Percentiles rank a stretch among this genome's conserved stretches.
These are phyloP conservation scores for Ceratothoa steindachneri DNA, from an alignment of 2,888 invertebrate genomes.

Conservation along the genomic window DNA sequence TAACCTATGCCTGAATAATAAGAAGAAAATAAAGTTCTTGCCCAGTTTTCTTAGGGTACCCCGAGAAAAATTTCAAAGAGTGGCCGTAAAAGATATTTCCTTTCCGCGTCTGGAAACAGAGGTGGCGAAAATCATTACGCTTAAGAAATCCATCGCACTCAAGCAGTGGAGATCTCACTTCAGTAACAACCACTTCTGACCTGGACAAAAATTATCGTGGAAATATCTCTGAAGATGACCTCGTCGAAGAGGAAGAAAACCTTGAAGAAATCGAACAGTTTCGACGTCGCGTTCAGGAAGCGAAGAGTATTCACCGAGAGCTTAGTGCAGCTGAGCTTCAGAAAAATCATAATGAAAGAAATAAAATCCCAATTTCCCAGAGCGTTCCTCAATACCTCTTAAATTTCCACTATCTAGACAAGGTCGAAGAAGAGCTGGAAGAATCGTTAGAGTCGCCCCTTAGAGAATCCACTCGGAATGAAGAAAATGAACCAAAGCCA, in stretches of 20 bases:
- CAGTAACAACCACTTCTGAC: background rate
- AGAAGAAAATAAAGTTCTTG: no score
- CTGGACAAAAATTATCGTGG: background rate
- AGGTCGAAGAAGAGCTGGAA: background rate
- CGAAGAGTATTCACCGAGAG: background rate
- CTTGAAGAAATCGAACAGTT: background rate
- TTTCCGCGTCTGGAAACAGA: conserved; percentile 2
- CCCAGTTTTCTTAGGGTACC: no score
- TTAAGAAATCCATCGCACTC: background rate
- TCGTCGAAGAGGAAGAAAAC: background rate
- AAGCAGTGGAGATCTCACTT: background rate
- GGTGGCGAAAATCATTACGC: background rate
- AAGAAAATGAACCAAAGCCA: background rate
- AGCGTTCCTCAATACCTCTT: background rate
- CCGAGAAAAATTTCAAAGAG: no score
- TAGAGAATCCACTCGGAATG: background rate
- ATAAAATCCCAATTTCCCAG: background rate
- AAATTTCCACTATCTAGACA: background rate
- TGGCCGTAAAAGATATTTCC: no score
- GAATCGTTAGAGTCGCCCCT: background rate
- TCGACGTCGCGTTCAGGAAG: background rate
- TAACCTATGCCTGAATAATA: no score
- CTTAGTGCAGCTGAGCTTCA: background rate
- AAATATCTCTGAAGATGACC: background rate
- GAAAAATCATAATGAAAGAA: background rate